These are phyloP conservation scores for Paratilapia polleni DNA, from an alignment of 2,113 vertebrate genomes.

Conservation along the genomic window DNA sequence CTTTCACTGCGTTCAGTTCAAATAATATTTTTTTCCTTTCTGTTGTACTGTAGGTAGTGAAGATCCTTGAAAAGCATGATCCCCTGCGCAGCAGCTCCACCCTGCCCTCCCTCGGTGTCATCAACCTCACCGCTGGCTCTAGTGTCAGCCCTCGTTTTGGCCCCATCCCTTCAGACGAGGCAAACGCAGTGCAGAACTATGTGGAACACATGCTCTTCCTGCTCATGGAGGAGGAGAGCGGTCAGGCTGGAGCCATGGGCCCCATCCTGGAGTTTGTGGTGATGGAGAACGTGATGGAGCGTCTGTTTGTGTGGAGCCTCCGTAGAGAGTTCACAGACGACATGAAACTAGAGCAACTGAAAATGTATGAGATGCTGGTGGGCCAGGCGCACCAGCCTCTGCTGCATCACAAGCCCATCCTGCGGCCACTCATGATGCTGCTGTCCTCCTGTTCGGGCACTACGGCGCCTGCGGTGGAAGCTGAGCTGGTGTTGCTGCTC, in stretches of 20 bases:
- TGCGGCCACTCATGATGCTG: slow-evolving; percentile 96
- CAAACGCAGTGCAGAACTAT: slow-evolving; percentile 96
- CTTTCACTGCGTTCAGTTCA: not conserved
- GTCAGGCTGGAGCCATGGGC: slow-evolving; percentile 92
- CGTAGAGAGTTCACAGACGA: slow-evolving; percentile 94
- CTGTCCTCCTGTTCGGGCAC: slow-evolving; percentile 89
- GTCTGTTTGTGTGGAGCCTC: slow-evolving; percentile 97
- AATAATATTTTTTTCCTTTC: not conserved
- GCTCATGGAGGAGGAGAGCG: slow-evolving; percentile 91
- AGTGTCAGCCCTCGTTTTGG: slow-evolving; percentile 76
- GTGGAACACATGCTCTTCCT: slow-evolving; percentile 98
- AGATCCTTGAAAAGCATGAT: slow-evolving; percentile 96
- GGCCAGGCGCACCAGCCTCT: slow-evolving; percentile 92
- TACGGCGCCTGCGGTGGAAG: slow-evolving; percentile 81
- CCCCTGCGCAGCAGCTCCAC: slow-evolving; percentile 80
- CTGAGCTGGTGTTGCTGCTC: slow-evolving; percentile 90
- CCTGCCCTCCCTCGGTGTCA: slow-evolving; percentile 43
- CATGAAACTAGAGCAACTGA: slow-evolving; percentile 95
- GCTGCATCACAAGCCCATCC: slow-evolving; percentile 94
- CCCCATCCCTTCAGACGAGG: slow-evolving; percentile 89
- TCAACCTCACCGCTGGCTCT: slow-evolving; percentile 46
- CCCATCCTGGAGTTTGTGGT: slow-evolving; percentile 98
- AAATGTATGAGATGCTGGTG: slow-evolving; percentile 96
- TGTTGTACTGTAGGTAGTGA: slow-evolving; percentile 86
- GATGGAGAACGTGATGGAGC: slow-evolving; percentile 97